A percentile compares a stretch with the other conserved stretches of the same genome.
phyloP scores from a whole-genome alignment of 2,888 invertebrate genomes.

The Boloria euphrosyne region DNA sequence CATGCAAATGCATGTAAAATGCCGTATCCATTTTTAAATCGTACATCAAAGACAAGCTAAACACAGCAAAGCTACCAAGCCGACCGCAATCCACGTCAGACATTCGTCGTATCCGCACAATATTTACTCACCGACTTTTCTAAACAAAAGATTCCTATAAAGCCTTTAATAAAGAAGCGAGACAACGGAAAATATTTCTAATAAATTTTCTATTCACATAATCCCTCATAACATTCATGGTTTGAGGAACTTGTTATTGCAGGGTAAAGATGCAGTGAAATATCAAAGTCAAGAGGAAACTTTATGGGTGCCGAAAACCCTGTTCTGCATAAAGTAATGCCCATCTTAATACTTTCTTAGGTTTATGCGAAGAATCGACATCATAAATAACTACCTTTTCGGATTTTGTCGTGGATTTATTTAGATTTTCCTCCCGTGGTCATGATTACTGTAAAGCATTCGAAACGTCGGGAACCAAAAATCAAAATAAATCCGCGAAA shows the following conservation, averaged over 20 bases:
- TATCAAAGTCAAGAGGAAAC: background rate
- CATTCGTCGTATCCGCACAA: slow-evolving; percentile 16
- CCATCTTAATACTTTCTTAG: too few species aligned
- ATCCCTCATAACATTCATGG: slow-evolving; percentile 29
- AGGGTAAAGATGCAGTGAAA: slow-evolving; percentile 17
- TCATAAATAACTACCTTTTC: too few species aligned
- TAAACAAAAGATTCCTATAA: slow-evolving; percentile 33
- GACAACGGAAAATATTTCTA: slow-evolving; percentile 37
- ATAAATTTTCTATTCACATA: slow-evolving; percentile 35
- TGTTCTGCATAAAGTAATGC: background rate
- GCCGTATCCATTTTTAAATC: slow-evolving; percentile 5
- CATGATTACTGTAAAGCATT: too few species aligned
- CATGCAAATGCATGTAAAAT: background rate
- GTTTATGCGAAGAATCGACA: too few species aligned
- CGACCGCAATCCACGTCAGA: slow-evolving; percentile 31
- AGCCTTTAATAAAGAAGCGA: slow-evolving; percentile 33
- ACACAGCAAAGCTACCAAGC: slow-evolving; percentile 15
- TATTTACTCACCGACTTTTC: slow-evolving; percentile 22
- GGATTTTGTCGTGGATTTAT: too few species aligned
- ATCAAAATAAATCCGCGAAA: too few species aligned
- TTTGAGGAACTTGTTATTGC: slow-evolving; percentile 17
- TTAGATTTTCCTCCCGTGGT: too few species aligned
- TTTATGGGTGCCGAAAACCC: background rate
- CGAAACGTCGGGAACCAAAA: too few species aligned
- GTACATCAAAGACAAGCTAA: slow-evolving; percentile 5